Percentiles rank a stretch among this genome's conserved stretches.
phyloP scores from a whole-genome alignment of 2,113 vertebrate species.

The Zosterops lateralis region DNA sequence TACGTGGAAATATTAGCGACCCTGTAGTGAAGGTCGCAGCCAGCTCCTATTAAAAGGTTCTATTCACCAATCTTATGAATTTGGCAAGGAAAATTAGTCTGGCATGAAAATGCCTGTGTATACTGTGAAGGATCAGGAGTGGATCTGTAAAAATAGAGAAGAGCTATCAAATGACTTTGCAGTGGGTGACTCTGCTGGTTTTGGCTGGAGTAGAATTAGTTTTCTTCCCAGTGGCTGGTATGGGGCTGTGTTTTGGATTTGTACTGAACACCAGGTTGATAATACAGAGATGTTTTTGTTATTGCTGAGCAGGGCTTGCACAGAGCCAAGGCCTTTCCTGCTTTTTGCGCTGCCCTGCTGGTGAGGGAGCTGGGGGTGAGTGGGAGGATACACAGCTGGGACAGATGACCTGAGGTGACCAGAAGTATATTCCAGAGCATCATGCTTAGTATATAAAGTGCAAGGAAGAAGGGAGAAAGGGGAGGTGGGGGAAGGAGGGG shows the following conservation, averaged over 20 bases:
- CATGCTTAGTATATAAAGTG: not conserved
- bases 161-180: not conserved
- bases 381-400: not conserved
- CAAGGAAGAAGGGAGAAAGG: not conserved
- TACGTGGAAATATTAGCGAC: not conserved
- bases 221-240: not conserved
- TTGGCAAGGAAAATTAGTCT: not conserved
- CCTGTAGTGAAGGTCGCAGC: not conserved
- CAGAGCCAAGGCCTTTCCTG: not conserved
- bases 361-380: accelerated
- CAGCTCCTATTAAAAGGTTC: not conserved
- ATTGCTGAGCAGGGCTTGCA: not conserved
- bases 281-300: not conserved
- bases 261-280: not conserved
- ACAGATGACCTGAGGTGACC: too few species aligned
- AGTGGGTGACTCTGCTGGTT: not conserved
- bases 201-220: not conserved
- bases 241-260: accelerated
- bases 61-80: not conserved
- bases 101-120: not conserved
- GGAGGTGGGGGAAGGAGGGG: accelerated
- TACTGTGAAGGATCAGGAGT: not conserved
- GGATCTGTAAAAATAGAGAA: not conserved
- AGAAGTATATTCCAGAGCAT: not conserved
- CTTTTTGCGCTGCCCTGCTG: accelerated